phyloP scores from a whole-genome alignment of 2,113 vertebrate species.

The Typhlomys cinereus region DNA sequence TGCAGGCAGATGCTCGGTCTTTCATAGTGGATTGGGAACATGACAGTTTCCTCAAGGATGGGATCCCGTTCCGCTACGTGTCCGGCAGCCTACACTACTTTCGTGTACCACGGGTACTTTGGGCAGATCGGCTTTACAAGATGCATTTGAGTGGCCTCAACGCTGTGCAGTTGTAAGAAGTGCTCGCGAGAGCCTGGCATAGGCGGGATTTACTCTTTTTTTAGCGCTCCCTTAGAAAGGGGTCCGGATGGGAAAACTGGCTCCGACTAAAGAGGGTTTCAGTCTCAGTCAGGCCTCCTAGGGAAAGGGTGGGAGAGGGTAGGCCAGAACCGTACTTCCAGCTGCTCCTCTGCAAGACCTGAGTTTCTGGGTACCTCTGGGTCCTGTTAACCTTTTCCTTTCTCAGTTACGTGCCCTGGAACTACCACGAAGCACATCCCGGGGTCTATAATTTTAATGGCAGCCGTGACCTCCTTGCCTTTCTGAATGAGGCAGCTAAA shows the following conservation, averaged over 20 bases:
- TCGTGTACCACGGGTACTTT: slow-evolving; percentile 91
- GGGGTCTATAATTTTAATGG: slow-evolving; percentile 91
- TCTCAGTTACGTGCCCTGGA: slow-evolving; percentile 96
- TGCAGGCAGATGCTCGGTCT: slow-evolving; percentile 79
- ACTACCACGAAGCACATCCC: slow-evolving; percentile 92
- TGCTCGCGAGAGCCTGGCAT: background rate
- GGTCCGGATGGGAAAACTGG: background rate
- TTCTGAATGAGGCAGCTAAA: slow-evolving; percentile 91
- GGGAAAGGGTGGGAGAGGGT: background rate
- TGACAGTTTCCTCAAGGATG: slow-evolving; percentile 92
- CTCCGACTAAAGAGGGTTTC: background rate
- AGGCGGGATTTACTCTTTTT: slow-evolving; percentile 36
- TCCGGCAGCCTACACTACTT: slow-evolving; percentile 97
- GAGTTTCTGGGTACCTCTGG: background rate
- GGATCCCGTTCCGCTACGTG: slow-evolving; percentile 91
- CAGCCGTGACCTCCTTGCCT: slow-evolving; percentile 91
- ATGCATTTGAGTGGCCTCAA: slow-evolving; percentile 96
- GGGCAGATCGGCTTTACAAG: slow-evolving; percentile 94
- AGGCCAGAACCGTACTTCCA: background rate
- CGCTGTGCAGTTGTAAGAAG: slow-evolving; percentile 93
- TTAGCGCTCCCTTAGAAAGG: background rate
- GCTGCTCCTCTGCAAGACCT: background rate
- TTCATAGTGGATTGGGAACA: slow-evolving; percentile 91
- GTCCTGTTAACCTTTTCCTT: slow-evolving; percentile 66
- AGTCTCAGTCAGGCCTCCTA: background rate